phyloP scores from a whole-genome alignment of 2,797 vertebrate species.

The Euthynnus affinis region DNA sequence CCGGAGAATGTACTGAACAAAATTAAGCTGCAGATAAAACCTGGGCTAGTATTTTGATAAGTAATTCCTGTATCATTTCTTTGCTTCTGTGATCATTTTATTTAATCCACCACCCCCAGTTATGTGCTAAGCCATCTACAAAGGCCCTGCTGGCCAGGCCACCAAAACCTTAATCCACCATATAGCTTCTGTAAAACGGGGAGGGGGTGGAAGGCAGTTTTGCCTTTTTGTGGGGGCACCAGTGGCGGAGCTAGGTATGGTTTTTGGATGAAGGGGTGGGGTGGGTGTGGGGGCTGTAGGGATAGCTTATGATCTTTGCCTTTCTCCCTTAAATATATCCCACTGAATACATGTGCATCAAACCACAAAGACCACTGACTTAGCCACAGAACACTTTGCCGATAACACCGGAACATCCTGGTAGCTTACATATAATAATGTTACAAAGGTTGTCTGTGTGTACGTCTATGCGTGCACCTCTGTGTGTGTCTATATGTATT shows the following conservation, averaged over 20 bases:
- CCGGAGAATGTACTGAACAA: constrained; percentile 98
- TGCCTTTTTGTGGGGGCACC: constrained; percentile 75
- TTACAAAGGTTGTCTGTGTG: constrained; percentile 74
- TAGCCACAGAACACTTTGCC: constrained; percentile 74
- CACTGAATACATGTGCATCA: constrained; percentile 84
- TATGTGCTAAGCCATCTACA: constrained; percentile 97
- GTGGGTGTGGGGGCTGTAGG: constrained; percentile 66
- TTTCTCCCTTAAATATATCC: constrained; percentile 86
- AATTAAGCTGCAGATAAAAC: constrained; percentile 99
- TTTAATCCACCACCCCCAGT: constrained; percentile 97
- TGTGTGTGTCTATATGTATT: constrained; percentile 38
- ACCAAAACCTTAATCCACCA: constrained; percentile 90
- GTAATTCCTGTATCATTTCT: constrained; percentile 99
- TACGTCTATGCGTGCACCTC: constrained; percentile 25
- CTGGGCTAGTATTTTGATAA: constrained; percentile 99
- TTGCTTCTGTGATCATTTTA: constrained; percentile 99
- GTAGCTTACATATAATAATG: constrained; percentile 74
- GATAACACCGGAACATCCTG: constrained; percentile 82
- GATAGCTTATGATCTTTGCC: constrained; percentile 77
- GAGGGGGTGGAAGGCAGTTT: constrained; percentile 76
- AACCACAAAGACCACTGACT: constrained; percentile 80
- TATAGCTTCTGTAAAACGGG: constrained; percentile 88
- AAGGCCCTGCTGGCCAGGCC: constrained; percentile 92
- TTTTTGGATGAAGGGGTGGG: constrained; percentile 71
- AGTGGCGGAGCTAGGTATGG: constrained; percentile 70